phyloP scores from a whole-genome alignment of 2,113 vertebrate genomes.

The Amblyornis subalaris region DNA sequence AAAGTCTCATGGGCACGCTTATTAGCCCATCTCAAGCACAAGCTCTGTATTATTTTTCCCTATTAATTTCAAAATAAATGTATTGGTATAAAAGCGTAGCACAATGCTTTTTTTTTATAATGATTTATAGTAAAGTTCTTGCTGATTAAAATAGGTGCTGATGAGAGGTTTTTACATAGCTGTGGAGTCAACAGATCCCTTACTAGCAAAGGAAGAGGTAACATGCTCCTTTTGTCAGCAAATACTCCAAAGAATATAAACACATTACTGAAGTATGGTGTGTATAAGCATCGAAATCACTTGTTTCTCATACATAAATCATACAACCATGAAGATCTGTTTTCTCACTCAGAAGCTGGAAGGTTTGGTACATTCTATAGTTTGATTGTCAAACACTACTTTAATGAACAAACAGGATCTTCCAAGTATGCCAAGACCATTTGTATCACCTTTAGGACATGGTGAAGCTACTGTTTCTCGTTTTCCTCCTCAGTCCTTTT shows the following conservation, averaged over 20 bases:
- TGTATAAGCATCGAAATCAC: slow-evolving; percentile 30
- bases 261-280: slow-evolving; percentile 38
- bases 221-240: slow-evolving; percentile 69
- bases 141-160: slow-evolving; percentile 58
- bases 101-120: slow-evolving; percentile 34
- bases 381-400: slow-evolving; percentile 12
- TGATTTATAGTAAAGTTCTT: slow-evolving; percentile 58
- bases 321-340: neutral
- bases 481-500: neutral
- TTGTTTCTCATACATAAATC: slow-evolving; percentile 53
- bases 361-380: neutral
- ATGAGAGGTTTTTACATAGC: slow-evolving; percentile 49
- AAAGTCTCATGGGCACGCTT: slow-evolving; percentile 66
- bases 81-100: slow-evolving; percentile 19
- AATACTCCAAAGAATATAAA: slow-evolving; percentile 68
- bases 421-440: neutral
- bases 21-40: slow-evolving; percentile 61
- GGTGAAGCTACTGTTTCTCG: neutral
- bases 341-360: slow-evolving; percentile 20
- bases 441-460: neutral
- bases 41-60: slow-evolving; percentile 41
- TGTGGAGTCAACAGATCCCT: slow-evolving; percentile 50
- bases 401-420: slow-evolving; percentile 4
- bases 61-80: slow-evolving; percentile 64
- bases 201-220: slow-evolving; percentile 34